Base-by-base conservation (phyloP, 2,113 vertebrate genomes). In the Progne subis region DNA sequence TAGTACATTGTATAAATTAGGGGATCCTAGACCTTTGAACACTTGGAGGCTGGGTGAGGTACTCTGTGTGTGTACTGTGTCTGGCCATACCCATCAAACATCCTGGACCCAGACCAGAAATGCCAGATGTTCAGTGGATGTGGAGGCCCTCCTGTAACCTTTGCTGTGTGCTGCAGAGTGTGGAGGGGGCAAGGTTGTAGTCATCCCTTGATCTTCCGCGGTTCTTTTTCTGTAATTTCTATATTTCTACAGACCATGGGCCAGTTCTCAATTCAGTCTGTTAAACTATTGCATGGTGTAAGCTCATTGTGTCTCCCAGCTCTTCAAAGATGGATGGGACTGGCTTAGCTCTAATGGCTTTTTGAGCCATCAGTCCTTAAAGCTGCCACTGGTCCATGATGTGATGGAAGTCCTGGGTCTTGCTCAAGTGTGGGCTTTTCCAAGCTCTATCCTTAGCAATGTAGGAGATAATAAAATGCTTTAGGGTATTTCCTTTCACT, bases 51-150 rank as follows among this genome's bases (percentile, higher is more conserved):
- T 79, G 86, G 91, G 96, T 95, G 96, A 78, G 97, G 94, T 96
- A 94, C 83, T 93, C 89, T 2, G 18, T 93, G 91, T 83, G 23
- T 8, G 21, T 91, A 76, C 19, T 12, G 70, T 92, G 97, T 97
- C 97, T 98, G 96, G 93, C 94, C 92, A 64, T 92, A 86, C 94
- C 96, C 97, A 96, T 98, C 97, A 97, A 96, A 97, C 94, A 96
- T 93, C 88, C 94, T 98, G 98, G 98, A 97, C 96, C 55, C 41
- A 34, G 80, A 95, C 97, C 98, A 98, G 90, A 95, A 97, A 94
- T 96, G 70, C 97, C 98, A 98, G 97, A 98, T 98, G 98, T 97
- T 97, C 94, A 91, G 55, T 96, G 71, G 84, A 81, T 37, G 17
- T 76, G 11, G 82, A 95, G 90, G 74, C 93, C 88, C 79, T 96